These are phyloP conservation scores for Pipistrellus pygmaeus DNA, from an alignment of 2,797 vertebrate species.

Conservation along the genomic window DNA sequence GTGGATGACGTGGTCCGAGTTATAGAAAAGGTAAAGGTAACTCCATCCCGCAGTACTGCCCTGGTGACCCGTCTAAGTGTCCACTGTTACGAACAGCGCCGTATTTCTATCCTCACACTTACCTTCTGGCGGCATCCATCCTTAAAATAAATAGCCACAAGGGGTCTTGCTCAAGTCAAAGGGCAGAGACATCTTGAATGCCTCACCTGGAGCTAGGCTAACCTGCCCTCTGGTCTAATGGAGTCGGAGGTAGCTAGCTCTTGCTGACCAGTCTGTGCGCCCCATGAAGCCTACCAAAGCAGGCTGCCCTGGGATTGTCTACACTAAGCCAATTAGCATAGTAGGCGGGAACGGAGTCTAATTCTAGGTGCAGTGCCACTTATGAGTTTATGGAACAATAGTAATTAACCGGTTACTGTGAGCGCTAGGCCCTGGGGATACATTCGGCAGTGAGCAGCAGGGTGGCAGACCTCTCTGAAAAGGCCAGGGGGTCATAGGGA, in stretches of 20 bases:
- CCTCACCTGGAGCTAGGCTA: neutral
- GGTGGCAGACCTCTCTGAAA: neutral
- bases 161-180: neutral
- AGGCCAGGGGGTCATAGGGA: neutral
- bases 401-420: neutral
- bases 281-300: neutral
- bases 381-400: constrained; percentile 31
- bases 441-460: neutral
- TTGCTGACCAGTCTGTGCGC: neutral
- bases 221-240: neutral
- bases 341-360: neutral
- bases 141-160: neutral
- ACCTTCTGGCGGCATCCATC: neutral
- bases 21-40: too few relatives aligned
- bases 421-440: neutral
- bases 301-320: neutral
- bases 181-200: neutral
- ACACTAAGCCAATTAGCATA: neutral
- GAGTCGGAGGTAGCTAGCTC: neutral
- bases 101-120: neutral
- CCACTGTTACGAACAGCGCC: neutral
- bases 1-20: too few relatives aligned
- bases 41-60: too few relatives aligned
- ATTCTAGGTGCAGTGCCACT: constrained; percentile 26
- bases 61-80: neutral